These are phyloP conservation scores for Hydrophis major DNA, from an alignment of 2,797 vertebrate genomes.

Conservation along the genomic window DNA sequence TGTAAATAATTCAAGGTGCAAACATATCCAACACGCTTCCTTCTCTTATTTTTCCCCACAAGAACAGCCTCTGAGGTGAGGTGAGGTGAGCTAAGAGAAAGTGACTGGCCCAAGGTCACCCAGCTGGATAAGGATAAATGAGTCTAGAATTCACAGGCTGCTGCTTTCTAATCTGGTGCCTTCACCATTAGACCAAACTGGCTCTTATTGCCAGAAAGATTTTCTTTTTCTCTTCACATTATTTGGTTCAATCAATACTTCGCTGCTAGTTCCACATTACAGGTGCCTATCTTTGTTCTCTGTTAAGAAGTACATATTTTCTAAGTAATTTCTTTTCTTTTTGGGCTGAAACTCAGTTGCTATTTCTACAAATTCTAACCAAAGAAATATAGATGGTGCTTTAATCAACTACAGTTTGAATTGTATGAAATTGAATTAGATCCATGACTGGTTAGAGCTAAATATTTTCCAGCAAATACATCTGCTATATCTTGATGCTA, in stretches of 20 bases:
- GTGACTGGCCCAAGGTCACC: too few species aligned
- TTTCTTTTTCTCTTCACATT: not conserved
- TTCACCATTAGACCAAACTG: too few species aligned
- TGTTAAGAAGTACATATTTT: not conserved
- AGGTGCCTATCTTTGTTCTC: not conserved
- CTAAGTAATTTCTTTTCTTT: too few species aligned
- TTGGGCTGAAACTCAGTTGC: not conserved
- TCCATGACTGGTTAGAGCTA: not conserved
- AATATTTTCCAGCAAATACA: not conserved
- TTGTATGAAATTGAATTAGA: not conserved
- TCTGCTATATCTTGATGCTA: not conserved
- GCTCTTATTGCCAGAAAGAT: too few species aligned
- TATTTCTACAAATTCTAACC: not conserved
- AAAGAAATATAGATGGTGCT: not conserved
- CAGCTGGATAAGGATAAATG: too few species aligned
- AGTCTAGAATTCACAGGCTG: too few species aligned
- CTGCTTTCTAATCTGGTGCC: too few species aligned
- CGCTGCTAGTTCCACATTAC: not conserved
- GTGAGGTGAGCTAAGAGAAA: too few species aligned
- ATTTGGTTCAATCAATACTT: not conserved
- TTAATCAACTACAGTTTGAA: not conserved
- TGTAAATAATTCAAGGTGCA: too few species aligned
- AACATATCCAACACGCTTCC: too few species aligned
- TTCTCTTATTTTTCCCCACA: too few species aligned
- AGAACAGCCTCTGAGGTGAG: too few species aligned